Percentiles rank a stretch among this genome's conserved stretches.
These are phyloP conservation scores for Euphydryas editha DNA, from an alignment of 2,888 invertebrate genomes.

Conservation along the genomic window DNA sequence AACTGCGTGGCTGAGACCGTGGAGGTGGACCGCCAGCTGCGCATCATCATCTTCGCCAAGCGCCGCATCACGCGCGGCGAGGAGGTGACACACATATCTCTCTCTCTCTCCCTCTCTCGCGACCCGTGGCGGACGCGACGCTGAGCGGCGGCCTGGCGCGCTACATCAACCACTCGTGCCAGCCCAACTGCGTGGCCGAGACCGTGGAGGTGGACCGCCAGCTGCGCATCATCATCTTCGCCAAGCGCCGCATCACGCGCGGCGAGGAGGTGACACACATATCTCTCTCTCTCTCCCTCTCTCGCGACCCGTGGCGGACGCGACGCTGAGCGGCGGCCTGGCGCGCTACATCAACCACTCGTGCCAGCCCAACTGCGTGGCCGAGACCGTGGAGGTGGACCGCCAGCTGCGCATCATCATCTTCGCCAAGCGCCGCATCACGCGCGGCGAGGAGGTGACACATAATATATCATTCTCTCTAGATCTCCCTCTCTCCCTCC, in stretches of 20 bases:
- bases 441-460: slow-evolving; percentile 97
- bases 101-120: too few relatives aligned
- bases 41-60: too few relatives aligned
- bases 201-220: too few relatives aligned
- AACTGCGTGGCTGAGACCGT: slow-evolving; percentile 89
- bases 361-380: slow-evolving; percentile 99
- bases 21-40: too few relatives aligned
- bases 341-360: slow-evolving; percentile 99
- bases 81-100: too few relatives aligned
- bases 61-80: too few relatives aligned
- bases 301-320: slow-evolving; percentile 16
- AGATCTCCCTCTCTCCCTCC: too few relatives aligned
- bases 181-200: slow-evolving; percentile 95
- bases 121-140: slow-evolving; percentile 24
- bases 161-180: slow-evolving; percentile 99
- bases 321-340: slow-evolving; percentile 97
- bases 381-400: slow-evolving; percentile 98
- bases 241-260: too few relatives aligned
- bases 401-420: slow-evolving; percentile 98
- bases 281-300: too few relatives aligned
- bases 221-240: too few relatives aligned
- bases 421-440: slow-evolving; percentile 97
- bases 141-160: slow-evolving; percentile 98
- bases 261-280: too few relatives aligned
- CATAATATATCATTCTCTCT: too few relatives aligned